phyloP scores from a whole-genome alignment of 2,888 invertebrate genomes.

The Cetonia aurata region DNA sequence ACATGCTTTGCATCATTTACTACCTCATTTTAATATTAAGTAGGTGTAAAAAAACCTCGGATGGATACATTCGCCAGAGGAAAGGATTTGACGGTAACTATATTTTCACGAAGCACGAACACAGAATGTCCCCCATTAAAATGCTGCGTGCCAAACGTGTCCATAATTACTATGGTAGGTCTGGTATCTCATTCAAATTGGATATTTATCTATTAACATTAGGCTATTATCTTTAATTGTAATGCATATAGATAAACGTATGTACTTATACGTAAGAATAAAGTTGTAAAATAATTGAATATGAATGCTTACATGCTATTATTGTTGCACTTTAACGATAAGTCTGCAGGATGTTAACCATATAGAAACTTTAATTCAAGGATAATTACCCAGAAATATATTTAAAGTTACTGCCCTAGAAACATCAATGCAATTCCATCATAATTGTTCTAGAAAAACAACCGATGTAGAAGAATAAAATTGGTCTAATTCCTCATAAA shows the following conservation, averaged over 20 bases:
- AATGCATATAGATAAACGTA: neutral
- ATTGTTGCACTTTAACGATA: no score
- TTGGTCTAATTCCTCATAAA: no score
- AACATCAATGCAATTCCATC: no score
- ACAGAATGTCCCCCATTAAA: constrained; percentile 6
- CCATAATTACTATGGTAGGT: neutral
- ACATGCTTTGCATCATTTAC: constrained; percentile 27
- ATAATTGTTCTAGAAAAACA: no score
- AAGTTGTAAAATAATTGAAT: neutral
- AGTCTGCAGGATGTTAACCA: no score
- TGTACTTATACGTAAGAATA: neutral
- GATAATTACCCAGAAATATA: no score
- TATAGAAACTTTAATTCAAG: no score
- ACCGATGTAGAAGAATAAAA: no score
- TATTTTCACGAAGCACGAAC: neutral
- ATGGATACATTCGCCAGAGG: neutral
- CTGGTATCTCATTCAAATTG: constrained; percentile 20
- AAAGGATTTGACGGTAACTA: neutral
- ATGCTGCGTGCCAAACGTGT: constrained; percentile 7
- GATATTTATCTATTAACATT: constrained; percentile 8
- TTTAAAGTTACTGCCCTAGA: no score
- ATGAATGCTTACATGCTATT: constrained; percentile 1
- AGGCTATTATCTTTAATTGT: constrained; percentile 16
- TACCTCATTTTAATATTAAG: constrained; percentile 36
- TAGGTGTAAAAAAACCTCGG: constrained; percentile 4